Conservation (phyloP, 2,797 vertebrate genomes). For the Halcyon smyrnensis region DNA sequence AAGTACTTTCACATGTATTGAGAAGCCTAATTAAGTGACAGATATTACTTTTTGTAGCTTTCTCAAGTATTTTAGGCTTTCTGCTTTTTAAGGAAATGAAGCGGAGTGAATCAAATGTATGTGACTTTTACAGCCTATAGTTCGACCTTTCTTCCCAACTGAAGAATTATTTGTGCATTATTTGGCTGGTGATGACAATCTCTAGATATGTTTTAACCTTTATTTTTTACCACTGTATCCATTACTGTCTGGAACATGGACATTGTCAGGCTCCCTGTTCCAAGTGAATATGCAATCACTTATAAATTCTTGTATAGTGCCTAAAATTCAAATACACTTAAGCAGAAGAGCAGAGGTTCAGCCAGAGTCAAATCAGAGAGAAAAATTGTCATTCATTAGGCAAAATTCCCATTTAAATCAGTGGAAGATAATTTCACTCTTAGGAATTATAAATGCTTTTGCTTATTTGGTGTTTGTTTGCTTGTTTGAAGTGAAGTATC, state of each 20-base stretch:
- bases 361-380: neutral
- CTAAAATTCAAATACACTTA: neutral
- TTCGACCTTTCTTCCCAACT: neutral
- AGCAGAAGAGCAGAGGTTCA: neutral
- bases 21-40: constrained; percentile 5
- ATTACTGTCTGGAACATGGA: neutral
- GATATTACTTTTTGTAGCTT: neutral
- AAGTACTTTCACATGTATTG: neutral
- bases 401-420: neutral
- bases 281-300: neutral
- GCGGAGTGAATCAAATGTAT: neutral
- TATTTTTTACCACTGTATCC: neutral
- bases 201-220: neutral
- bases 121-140: neutral
- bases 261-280: neutral
- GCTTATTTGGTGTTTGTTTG: neutral
- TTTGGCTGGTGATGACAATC: neutral
- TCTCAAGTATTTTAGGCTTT: neutral
- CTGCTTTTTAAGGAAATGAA: neutral
- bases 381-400: neutral
- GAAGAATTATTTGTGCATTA: neutral
- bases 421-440: neutral
- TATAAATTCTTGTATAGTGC: neutral
- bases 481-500: neutral
- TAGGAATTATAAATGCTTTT: neutral